phyloP scores from a whole-genome alignment of 2,888 invertebrate species.

The Ochlodes sylvanus region DNA sequence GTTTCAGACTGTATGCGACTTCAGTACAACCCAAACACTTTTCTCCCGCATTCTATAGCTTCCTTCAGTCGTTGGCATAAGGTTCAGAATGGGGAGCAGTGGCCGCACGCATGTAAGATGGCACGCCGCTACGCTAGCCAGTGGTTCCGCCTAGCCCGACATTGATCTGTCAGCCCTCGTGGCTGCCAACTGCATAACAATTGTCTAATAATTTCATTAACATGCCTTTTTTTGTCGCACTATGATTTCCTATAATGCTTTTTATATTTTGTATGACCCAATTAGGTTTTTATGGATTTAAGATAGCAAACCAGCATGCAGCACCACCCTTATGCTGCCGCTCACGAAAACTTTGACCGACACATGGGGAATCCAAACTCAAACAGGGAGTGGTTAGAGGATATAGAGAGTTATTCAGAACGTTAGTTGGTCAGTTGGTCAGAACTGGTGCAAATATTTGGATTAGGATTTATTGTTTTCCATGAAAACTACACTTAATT shows the following conservation, averaged over 20 bases:
- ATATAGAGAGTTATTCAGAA: no score
- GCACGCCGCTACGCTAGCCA: slow-evolving; percentile 49
- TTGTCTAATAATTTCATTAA: slow-evolving; percentile 46
- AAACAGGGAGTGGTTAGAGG: no score
- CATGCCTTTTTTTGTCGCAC: slow-evolving; percentile 32
- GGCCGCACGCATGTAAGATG: slow-evolving; percentile 32
- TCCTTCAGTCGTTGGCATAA: slow-evolving; percentile 34
- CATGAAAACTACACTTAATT: no score
- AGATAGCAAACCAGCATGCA: no score
- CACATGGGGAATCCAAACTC: no score
- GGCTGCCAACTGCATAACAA: slow-evolving; percentile 44
- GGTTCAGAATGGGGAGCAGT: slow-evolving; percentile 42
- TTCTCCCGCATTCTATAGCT: slow-evolving; percentile 36
- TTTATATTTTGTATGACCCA: not conserved
- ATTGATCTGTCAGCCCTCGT: slow-evolving; percentile 62
- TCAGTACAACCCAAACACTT: slow-evolving; percentile 46
- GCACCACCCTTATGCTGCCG: no score
- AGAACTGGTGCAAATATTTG: no score
- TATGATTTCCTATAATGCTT: slow-evolving; percentile 8
- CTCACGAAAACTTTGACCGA: no score
- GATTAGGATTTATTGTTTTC: no score
- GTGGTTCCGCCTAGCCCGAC: slow-evolving; percentile 66
- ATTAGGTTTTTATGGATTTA: no score
- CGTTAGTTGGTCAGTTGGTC: no score
- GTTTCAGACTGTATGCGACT: slow-evolving; percentile 37